Percentiles rank a stretch among this genome's conserved stretches.
phyloP scores from a whole-genome alignment of 2,888 invertebrate genomes.

The Chirona hameri region DNA sequence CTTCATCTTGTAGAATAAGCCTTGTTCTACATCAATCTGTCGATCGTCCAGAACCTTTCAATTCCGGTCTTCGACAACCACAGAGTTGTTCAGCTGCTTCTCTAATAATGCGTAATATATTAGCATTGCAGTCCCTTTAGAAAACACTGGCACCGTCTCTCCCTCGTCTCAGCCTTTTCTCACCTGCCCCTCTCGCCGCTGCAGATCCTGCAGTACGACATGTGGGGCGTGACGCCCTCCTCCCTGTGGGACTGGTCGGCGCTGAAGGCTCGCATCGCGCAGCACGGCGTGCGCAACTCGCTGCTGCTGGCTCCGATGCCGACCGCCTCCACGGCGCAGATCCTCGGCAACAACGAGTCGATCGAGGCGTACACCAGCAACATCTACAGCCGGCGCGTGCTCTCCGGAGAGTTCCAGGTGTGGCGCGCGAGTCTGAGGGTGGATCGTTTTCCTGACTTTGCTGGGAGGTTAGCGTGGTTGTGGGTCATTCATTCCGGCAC shows the following conservation, averaged over 20 bases:
- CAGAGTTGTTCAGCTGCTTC: too few species aligned
- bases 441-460: too few species aligned
- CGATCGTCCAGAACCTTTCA: too few species aligned
- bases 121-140: too few species aligned
- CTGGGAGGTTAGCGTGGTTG: too few species aligned
- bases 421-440: background rate
- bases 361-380: conserved; percentile 98
- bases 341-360: conserved; percentile 97
- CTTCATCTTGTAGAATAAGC: too few species aligned
- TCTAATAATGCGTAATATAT: too few species aligned
- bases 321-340: conserved; percentile 98
- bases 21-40: too few species aligned
- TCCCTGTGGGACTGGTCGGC: conserved; percentile 83
- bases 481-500: too few species aligned
- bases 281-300: conserved; percentile 89
- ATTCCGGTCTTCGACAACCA: too few species aligned
- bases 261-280: conserved; percentile 77
- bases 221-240: conserved; percentile 90
- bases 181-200: conserved; percentile 4
- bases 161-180: too few species aligned
- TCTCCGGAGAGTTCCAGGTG: conserved; percentile 84
- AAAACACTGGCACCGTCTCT: too few species aligned
- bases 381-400: conserved; percentile 81
- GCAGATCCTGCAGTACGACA: conserved; percentile 90
- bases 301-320: conserved; percentile 96